phyloP scores from a whole-genome alignment of 2,113 vertebrate genomes.

The Puntigrus tetrazona region DNA sequence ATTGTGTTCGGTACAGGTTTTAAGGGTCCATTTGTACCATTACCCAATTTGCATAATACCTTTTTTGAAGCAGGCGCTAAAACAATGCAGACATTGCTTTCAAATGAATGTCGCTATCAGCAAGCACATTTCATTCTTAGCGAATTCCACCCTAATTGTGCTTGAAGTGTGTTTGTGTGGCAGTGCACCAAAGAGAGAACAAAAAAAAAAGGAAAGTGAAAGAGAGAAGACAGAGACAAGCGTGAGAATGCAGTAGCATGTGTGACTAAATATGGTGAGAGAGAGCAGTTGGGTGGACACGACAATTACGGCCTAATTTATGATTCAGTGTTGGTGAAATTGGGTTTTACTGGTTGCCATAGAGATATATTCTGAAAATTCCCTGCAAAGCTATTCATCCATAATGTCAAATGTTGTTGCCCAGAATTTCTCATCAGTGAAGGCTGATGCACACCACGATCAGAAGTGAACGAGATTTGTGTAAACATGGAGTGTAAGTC shows the following conservation, averaged over 20 bases:
- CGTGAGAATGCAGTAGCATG: not conserved
- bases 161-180: not conserved
- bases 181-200: not conserved
- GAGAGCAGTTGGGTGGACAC: conserved; percentile 38
- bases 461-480: not conserved
- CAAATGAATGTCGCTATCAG: not conserved
- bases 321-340: conserved; percentile 46
- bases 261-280: conserved; percentile 37
- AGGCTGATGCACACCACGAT: not conserved
- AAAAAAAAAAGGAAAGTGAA: not conserved
- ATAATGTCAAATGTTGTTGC: conserved; percentile 23
- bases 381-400: conserved; percentile 29
- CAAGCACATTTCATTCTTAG: not conserved
- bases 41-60: not conserved
- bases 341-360: conserved; percentile 49
- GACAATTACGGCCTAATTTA: conserved; percentile 45
- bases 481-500: not conserved
- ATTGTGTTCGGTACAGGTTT: not conserved
- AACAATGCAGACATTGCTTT: not conserved
- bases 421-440: not conserved
- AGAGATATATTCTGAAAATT: conserved; percentile 43
- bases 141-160: not conserved
- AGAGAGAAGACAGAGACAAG: conserved; percentile 8
- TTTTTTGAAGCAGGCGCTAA: not conserved
- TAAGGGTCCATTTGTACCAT: not conserved